Evolutionary conservation across 2,113 vertebrate genomes (phyloP).

Genomic region (Patagioenas fasciata): DNA sequence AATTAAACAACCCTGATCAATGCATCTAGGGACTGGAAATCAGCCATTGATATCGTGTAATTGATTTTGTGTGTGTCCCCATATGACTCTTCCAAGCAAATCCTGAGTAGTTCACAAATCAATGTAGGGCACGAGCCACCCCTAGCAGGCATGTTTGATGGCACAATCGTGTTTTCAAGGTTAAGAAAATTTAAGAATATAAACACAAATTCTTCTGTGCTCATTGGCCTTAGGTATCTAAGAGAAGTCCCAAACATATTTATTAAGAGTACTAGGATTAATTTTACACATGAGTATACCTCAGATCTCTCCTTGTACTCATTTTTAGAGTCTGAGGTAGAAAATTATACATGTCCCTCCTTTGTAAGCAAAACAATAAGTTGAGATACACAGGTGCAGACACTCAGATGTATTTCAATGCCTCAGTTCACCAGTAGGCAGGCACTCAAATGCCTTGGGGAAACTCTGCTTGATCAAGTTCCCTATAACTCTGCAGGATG

Average conservation of each 20-base stretch:
- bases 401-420: not conserved
- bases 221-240: not conserved
- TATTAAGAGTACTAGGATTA: not conserved
- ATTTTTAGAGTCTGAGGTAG: not conserved
- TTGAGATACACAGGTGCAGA: not conserved
- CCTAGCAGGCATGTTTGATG: not conserved
- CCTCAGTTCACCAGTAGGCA: rapidly evolving
- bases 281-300: not conserved
- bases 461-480: not conserved
- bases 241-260: not conserved
- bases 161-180: not conserved
- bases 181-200: not conserved
- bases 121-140: rapidly evolving
- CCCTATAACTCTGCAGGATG: not conserved
- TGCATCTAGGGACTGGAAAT: not conserved
- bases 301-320: not conserved
- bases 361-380: not conserved
- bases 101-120: not conserved
- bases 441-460: rapidly evolving
- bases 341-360: not conserved
- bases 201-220: not conserved
- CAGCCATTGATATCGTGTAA: rapidly evolving
- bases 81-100: not conserved
- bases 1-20: not conserved
- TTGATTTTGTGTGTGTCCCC: not conserved